These are phyloP conservation scores for Rotaria socialis DNA, from an alignment of 2,888 invertebrate species.

Conservation along the genomic window DNA sequence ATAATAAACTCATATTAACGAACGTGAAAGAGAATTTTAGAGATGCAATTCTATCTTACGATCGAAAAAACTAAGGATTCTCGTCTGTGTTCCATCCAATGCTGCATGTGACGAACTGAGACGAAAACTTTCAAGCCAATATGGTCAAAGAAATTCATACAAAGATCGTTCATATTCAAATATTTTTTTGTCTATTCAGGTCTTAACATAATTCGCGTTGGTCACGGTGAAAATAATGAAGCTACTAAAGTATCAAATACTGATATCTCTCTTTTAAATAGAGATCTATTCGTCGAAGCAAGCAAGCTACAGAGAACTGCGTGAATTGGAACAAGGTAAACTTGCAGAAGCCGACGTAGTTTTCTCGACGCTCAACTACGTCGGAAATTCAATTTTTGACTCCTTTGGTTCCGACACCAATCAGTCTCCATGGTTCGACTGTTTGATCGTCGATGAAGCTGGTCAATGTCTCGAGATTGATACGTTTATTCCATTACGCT, in stretches of 20 bases:
- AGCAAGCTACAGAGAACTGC: too few relatives aligned
- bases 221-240: too few relatives aligned
- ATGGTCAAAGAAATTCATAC: background rate
- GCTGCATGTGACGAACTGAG: background rate
- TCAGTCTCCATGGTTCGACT: conserved; percentile 33
- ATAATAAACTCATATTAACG: background rate
- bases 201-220: too few relatives aligned
- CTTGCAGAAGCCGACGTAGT: conserved; percentile 48
- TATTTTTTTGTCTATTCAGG: too few relatives aligned
- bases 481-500: conserved; percentile 72
- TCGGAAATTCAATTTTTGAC: conserved; percentile 49
- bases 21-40: background rate
- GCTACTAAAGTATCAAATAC: too few relatives aligned
- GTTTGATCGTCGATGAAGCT: conserved; percentile 63
- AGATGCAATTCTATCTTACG: background rate
- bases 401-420: conserved; percentile 47
- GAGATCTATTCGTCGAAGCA: too few relatives aligned
- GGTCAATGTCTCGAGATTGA: conserved; percentile 80
- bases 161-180: too few relatives aligned
- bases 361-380: conserved; percentile 53
- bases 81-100: background rate
- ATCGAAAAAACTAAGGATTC: background rate
- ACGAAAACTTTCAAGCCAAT: background rate
- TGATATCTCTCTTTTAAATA: too few relatives aligned
- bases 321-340: background rate